Evolutionary conservation across 1,140 invertebrate species (phyloP), one percentile per base, ranked within the genome.

Genomic region (Ylistrum balloti): DNA sequence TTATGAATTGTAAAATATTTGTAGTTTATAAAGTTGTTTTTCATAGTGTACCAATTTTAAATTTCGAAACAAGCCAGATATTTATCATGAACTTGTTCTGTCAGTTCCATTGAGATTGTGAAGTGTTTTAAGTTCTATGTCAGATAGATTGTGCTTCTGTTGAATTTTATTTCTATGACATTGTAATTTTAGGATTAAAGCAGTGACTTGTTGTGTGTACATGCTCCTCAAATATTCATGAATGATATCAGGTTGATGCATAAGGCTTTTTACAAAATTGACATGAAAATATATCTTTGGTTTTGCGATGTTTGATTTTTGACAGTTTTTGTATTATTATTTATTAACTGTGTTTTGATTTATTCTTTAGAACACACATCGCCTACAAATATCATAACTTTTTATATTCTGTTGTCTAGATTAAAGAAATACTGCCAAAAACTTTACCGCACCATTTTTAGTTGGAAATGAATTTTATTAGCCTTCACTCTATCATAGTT

Each of bases 231-330:
- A n/a, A 74, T 74, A 74, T 74, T 74, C 56, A 74, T n/a, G 56
- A 74, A 74, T 74, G 56, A 74, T n/a, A 28, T 17, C 1, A 28
- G 28, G n/a, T n/a, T 74, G 56, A 74, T 74, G 56, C n/a, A 74
- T 74, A n/a, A 74, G 56, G 56, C 56, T 74, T 74, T 74, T 28
- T 74, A 74, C 56, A 28, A 74, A 74, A 74, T 74, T 74, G n/a
- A 22, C 56, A 74, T 74, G 56, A 74, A 74, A 74, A 74, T 28
- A 74, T 74, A 74, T 74, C 56, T 28, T 74, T 17, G 2, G 5
- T n/a, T 74, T 74, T 74, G 56, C 13, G 22, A 74, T 74, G 56
- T 17, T 17, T n/a, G 22, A 11, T 28, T 0, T 74, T 74, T 74
- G 56, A 74, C 56, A 74, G 56, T 28, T 74, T 74, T 74, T 11